Evolutionary conservation across 2,888 invertebrate species (phyloP), one percentile per base, ranked within the genome.

Genomic region (Pyrochroa serraticornis): DNA sequence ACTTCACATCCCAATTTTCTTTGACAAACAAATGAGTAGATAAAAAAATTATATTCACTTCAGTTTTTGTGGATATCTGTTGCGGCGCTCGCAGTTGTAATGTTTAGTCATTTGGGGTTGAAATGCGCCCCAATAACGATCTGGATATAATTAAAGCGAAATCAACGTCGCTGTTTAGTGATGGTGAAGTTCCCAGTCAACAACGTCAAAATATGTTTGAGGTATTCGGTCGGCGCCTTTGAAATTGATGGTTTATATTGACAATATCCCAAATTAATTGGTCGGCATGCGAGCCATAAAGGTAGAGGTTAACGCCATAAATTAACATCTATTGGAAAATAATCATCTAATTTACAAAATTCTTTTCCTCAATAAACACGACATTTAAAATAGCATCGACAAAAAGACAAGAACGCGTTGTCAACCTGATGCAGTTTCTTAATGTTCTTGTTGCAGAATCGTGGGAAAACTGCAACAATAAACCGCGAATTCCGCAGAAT

Each of bases 191-290:
- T 62, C 64, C 51, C 60, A 34, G 64, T 62, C 61, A 54, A 62
- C 62, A 59, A 58, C 59, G 52, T 57, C 46, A 52, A 59, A 64
- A 62, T 62, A 64, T 62, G 59, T 49, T 48, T 45, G 60, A 58
- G 63, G 65, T 55, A 60, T 60, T 55, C 35, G 32, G 63, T 56
- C 65, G 65, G 65, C 60, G 37, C 63, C 48, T 63, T 65, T 65
- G 65, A 63, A 52, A 55, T 50, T 55, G 22, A 59, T 65, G 56
- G 48, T 65, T 65, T 65, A 65, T 65, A 62, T 62, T 59, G 65
- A 65, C 63, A 62, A 60, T 65, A 54, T 56, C 53, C 59, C 46
- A 58, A 63, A 65, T 65, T 65, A 65, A 65, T 65, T 65, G 59
- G 65, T 50, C 64, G 62, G 64, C 62, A 37, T 32, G 55, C 37